Conservation (phyloP, 2,888 invertebrate genomes). For the Microdon myrmicae region DNA sequence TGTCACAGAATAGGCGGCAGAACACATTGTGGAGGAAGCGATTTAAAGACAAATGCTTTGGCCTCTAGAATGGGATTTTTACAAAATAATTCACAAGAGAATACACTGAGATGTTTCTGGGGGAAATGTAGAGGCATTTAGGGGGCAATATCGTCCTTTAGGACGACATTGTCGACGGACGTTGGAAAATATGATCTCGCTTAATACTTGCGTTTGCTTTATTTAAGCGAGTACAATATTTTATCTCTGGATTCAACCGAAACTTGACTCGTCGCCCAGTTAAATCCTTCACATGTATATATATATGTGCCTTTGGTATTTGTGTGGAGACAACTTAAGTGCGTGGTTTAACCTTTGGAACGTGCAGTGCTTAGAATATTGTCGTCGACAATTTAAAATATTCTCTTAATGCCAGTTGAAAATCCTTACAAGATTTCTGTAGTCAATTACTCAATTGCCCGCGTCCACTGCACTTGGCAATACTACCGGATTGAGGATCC, state of each 20-base stretch:
- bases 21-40: slow-evolving; percentile 35
- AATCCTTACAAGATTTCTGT: slow-evolving; percentile 11
- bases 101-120: no score
- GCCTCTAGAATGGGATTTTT: slow-evolving; percentile 22
- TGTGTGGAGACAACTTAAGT: background rate
- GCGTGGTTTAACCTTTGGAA: background rate
- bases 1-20: slow-evolving; percentile 57
- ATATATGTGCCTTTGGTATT: slow-evolving; percentile 6
- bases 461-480: slow-evolving; percentile 31
- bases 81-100: slow-evolving; percentile 16
- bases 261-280: slow-evolving; percentile 17
- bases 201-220: slow-evolving; percentile 50
- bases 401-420: slow-evolving; percentile 18
- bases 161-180: slow-evolving; percentile 30
- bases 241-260: slow-evolving; percentile 36
- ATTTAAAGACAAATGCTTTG: slow-evolving; percentile 43
- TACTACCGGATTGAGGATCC: slow-evolving; percentile 16
- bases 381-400: slow-evolving; percentile 37
- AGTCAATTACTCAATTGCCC: slow-evolving; percentile 24
- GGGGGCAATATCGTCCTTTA: slow-evolving; percentile 28
- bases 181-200: slow-evolving; percentile 43
- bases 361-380: slow-evolving; percentile 28
- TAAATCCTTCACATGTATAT: slow-evolving; percentile 21
- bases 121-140: no score
- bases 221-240: slow-evolving; percentile 47